These are phyloP conservation scores for Troides oblongomaculatus DNA, from an alignment of 2,888 invertebrate species.

Conservation along the genomic window DNA sequence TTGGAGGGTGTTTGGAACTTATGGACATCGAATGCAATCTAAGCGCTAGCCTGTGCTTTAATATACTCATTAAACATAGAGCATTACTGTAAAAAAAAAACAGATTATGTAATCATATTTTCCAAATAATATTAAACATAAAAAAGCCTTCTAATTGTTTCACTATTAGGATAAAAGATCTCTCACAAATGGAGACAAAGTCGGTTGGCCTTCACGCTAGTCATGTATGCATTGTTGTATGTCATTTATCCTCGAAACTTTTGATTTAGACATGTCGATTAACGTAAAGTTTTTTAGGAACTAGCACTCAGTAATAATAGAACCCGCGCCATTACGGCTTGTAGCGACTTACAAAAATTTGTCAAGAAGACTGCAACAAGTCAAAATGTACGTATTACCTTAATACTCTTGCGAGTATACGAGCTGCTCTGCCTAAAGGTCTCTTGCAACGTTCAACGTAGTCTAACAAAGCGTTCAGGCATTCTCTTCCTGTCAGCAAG, in stretches of 20 bases:
- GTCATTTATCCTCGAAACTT: too few species aligned
- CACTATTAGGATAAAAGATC: too few species aligned
- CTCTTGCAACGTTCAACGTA: conserved; percentile 70
- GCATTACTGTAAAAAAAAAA: conserved; percentile 73
- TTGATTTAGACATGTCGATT: too few species aligned
- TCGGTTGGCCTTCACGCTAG: too few species aligned
- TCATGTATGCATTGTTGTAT: too few species aligned
- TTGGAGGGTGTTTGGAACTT: conserved; percentile 62
- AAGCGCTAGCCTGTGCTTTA: conserved; percentile 77
- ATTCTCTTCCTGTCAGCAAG: conserved; percentile 59
- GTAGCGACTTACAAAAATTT: too few species aligned
- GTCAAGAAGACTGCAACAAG: neutral
- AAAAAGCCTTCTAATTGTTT: neutral
- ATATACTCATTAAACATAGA: conserved; percentile 75
- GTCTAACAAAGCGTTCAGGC: conserved; percentile 67
- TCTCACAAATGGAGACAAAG: too few species aligned
- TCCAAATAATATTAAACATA: neutral
- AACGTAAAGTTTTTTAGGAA: too few species aligned
- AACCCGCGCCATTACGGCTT: too few species aligned
- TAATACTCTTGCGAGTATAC: conserved; percentile 75
- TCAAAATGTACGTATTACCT: conserved; percentile 52
- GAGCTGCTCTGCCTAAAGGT: conserved; percentile 71
- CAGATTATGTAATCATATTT: conserved; percentile 13
- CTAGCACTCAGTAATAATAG: too few species aligned
- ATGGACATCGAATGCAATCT: conserved; percentile 71